Conservation (phyloP, 2,797 vertebrate genomes). For the Trachops cirrhosus region DNA sequence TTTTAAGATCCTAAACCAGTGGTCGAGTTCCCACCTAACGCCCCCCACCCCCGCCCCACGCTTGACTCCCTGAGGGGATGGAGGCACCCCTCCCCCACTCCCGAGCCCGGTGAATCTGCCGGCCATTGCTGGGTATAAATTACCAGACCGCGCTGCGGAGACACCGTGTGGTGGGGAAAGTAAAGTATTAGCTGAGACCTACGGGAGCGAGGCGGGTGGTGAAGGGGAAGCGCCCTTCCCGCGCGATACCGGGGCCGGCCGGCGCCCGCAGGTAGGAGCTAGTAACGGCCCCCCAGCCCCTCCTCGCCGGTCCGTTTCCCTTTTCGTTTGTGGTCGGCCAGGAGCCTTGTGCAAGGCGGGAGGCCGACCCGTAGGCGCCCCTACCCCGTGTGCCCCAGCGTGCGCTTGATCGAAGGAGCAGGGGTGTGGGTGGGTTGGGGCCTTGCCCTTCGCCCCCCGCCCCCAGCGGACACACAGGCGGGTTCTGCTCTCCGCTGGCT, state of each 20-base stretch:
- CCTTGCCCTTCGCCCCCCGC: not conserved
- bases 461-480: constrained; percentile 75
- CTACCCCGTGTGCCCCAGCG: not conserved
- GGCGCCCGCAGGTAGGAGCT: constrained; percentile 65
- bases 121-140: not conserved
- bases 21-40: not conserved
- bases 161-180: not conserved
- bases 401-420: not conserved
- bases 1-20: not conserved
- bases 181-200: not conserved
- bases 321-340: constrained; percentile 66
- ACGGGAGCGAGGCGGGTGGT: not conserved
- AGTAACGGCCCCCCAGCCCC: not conserved
- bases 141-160: not conserved
- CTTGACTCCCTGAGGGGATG: not conserved
- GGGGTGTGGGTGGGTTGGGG: not conserved
- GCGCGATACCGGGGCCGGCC: not conserved
- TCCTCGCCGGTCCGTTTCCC: constrained; percentile 42
- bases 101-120: not conserved
- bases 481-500: constrained; percentile 79
- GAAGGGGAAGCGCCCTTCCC: constrained; percentile 3
- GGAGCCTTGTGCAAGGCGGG: constrained; percentile 62
- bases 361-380: not conserved
- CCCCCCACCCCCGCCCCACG: not conserved
- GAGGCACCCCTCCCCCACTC: not conserved